These are phyloP conservation scores for Camponotus fellah DNA, from an alignment of 2,888 invertebrate species.

Conservation along the genomic window DNA sequence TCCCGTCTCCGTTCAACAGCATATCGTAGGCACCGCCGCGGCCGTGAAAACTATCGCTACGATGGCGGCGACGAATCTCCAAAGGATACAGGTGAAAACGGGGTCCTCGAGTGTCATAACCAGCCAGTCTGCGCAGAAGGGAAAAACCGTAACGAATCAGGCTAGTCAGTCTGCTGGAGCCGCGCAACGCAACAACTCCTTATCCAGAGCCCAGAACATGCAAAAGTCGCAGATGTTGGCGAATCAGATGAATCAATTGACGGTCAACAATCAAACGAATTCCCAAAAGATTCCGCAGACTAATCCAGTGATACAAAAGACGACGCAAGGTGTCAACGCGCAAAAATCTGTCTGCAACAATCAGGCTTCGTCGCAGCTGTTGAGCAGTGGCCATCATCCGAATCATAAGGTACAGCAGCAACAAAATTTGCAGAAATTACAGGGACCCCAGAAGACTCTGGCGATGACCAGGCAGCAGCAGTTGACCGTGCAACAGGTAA, in stretches of 20 bases:
- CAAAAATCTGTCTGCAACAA: conserved; percentile 74
- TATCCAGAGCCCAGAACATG: conserved; percentile 75
- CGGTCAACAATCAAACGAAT: conserved; percentile 73
- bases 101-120: conserved; percentile 50
- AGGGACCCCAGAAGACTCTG: conserved; percentile 74
- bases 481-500: conserved; percentile 58
- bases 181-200: conserved; percentile 74
- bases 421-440: conserved; percentile 75
- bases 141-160: conserved; percentile 72
- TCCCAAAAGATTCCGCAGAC: conserved; percentile 75
- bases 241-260: conserved; percentile 69
- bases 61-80: conserved; percentile 74
- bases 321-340: conserved; percentile 62
- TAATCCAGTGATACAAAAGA: conserved; percentile 65
- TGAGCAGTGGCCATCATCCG: conserved; percentile 63
- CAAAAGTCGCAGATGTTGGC: conserved; percentile 76
- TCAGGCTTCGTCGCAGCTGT: conserved; percentile 72
- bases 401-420: conserved; percentile 73
- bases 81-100: conserved; percentile 79
- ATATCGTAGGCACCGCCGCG: conserved; percentile 59
- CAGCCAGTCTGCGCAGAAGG: conserved; percentile 74
- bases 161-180: conserved; percentile 59
- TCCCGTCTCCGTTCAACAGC: conserved; percentile 67
- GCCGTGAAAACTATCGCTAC: conserved; percentile 73
- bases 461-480: conserved; percentile 74